Evolutionary conservation across 1,140 invertebrate species (phyloP).

Genomic region (Batillaria attramentaria): DNA sequence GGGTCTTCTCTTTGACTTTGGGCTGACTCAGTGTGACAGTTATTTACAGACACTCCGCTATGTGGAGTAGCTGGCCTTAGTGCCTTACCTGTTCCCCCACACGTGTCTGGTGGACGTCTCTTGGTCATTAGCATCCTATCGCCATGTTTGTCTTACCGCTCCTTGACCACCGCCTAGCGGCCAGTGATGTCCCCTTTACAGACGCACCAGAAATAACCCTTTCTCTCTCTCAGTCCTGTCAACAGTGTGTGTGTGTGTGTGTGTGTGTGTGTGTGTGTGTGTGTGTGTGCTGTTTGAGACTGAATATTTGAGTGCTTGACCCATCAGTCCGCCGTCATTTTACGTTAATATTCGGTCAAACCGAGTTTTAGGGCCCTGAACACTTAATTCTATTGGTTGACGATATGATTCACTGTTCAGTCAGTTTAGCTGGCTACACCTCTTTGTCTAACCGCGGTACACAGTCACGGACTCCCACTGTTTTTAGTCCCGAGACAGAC

Average conservation of each 20-base stretch:
- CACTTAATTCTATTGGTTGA: background rate
- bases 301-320: background rate
- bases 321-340: background rate
- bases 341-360: background rate
- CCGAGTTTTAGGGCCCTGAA: background rate
- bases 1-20: no score
- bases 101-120: no score
- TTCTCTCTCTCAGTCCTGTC: background rate
- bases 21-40: no score
- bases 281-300: background rate
- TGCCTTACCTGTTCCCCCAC: background rate
- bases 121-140: no score
- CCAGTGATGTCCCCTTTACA: background rate
- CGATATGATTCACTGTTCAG: background rate
- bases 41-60: background rate
- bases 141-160: no score
- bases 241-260: background rate
- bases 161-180: background rate
- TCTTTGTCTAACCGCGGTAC: no score
- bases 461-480: no score
- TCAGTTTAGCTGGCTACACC: no score
- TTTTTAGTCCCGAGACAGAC: no score
- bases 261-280: slow-evolving; percentile 2
- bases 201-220: background rate
- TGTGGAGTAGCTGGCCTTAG: background rate